Base-by-base conservation (phyloP, 2,888 invertebrate species). In the Panopea generosa region DNA sequence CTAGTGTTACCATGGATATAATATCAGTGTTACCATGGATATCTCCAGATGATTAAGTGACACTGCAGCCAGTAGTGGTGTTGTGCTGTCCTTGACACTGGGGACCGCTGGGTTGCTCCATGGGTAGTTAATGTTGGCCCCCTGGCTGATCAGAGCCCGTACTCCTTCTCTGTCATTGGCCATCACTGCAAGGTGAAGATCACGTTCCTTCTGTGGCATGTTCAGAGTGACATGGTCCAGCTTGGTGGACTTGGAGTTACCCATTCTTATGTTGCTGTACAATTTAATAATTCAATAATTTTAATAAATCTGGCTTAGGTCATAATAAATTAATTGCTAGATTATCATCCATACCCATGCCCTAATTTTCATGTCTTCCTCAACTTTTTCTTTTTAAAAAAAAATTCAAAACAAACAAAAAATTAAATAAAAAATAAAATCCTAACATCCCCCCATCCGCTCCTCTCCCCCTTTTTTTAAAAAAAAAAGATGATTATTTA, bases 81-180 rank as follows among this genome's bases (percentile, higher is more conserved):
- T 93, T 26, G 91, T 92, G 52, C 93, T 93, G 80, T 93, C 93
- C 77, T 93, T 93, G 20, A 93, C 90, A 84, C 92, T 92, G n/a
- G 93, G 93, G 11, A 91, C 90, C 33, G 90, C 88, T 7, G 91
- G 90, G 71, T 93, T 93, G 66, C 89, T 89, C 92, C 93, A 93
- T 0, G 93, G 92, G 82, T 91, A 92, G 84, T 93, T 92, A 16
- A 93, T 88, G 75, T 93, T 91, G 16, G 91, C 92, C 11, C 92
- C 91, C 29, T 89, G 85, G 6, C 85, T 77, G 24, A 92, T 87
- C 50, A 92, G 83, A 27, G 84, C 69, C 7, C 87, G 83, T 2
- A 93, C 91, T 24, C 87, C 86, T 16, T 89, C 88, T 29, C 88
- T 82, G 76, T 93, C 92, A 81, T 93, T 93, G 45, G 89, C 88